Conservation (phyloP, 2,888 invertebrate genomes). For the Lithophane ornitopus region DNA sequence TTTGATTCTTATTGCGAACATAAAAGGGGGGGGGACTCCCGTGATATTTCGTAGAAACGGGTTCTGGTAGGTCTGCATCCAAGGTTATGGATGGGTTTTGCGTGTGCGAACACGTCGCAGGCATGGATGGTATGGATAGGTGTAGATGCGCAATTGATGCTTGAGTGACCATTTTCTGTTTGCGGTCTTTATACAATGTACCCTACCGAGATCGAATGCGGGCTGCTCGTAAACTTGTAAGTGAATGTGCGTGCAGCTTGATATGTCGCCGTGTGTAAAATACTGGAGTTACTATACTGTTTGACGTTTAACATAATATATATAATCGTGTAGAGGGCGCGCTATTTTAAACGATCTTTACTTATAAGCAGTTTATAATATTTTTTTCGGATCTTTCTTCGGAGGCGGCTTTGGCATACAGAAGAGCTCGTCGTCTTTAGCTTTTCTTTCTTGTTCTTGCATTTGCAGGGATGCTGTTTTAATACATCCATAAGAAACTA, state of each 20-base stretch:
- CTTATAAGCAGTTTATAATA: background rate
- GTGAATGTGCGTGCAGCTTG: background rate
- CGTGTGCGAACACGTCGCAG: background rate
- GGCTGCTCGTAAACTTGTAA: background rate
- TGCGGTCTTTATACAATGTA: background rate
- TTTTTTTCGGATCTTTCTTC: conserved; percentile 24
- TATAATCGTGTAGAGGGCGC: background rate
- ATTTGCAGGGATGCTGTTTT: conserved; percentile 61
- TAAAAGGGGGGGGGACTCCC: background rate
- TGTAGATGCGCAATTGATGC: background rate
- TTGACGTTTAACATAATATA: too few species aligned
- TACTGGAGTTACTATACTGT: background rate
- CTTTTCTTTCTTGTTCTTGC: conserved; percentile 24
- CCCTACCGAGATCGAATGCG: background rate
- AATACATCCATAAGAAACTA: conserved; percentile 73
- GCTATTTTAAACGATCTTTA: background rate
- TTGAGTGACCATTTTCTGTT: background rate
- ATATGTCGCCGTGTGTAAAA: background rate
- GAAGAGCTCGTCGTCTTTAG: conserved; percentile 75
- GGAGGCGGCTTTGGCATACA: conserved; percentile 21
- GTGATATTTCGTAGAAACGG: background rate
- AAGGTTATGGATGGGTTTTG: background rate
- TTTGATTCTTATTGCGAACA: background rate
- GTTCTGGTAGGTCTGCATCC: background rate
- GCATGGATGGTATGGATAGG: too few species aligned